phyloP scores from a whole-genome alignment of 2,113 vertebrate species.

The Pycnonotus jocosus region DNA sequence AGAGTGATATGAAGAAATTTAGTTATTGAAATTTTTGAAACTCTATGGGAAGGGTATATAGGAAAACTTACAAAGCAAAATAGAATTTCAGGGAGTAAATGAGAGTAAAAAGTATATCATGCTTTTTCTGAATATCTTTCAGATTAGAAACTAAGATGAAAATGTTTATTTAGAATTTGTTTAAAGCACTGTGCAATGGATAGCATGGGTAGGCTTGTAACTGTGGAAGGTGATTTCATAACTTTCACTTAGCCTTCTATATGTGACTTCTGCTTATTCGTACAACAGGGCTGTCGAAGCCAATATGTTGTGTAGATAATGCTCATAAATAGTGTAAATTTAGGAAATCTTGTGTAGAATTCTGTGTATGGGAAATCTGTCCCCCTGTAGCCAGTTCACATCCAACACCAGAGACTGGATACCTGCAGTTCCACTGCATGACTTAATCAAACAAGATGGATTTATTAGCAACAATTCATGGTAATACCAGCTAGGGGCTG shows the following conservation, averaged over 20 bases:
- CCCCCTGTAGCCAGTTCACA: background rate
- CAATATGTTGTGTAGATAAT: background rate
- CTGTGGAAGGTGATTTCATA: background rate
- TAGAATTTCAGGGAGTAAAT: background rate
- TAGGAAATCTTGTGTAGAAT: background rate
- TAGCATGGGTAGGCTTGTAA: background rate
- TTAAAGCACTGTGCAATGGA: background rate
- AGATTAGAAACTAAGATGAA: background rate
- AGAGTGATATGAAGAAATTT: background rate
- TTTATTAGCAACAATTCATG: background rate
- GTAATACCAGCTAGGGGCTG: background rate
- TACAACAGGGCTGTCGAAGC: background rate
- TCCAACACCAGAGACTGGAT: background rate
- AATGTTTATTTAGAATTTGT: background rate
- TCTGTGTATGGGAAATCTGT: background rate
- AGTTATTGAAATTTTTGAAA: background rate
- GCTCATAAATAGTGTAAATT: background rate
- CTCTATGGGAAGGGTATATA: background rate
- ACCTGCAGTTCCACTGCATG: background rate
- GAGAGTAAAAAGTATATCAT: background rate
- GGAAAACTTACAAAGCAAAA: background rate
- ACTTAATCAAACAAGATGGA: background rate
- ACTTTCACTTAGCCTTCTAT: background rate
- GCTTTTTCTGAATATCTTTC: background rate
- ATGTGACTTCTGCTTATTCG: accelerated